Conservation (phyloP, 1,140 invertebrate genomes). For the Drosophila funebris region DNA sequence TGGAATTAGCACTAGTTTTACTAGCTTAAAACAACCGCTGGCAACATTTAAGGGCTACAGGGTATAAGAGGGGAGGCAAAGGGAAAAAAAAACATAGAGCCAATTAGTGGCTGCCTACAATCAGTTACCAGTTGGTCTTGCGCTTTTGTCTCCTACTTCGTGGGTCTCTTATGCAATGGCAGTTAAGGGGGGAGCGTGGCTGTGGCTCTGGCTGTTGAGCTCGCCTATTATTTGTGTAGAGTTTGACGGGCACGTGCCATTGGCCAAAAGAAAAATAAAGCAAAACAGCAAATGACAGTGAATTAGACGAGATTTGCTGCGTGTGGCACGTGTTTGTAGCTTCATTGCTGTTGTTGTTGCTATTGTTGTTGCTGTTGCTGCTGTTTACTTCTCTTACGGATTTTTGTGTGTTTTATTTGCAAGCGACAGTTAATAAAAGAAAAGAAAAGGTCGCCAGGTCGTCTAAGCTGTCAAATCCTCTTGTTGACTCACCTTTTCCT, state of each 20-base stretch:
- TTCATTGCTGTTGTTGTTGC: conserved; percentile 8
- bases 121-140: conserved; percentile 38
- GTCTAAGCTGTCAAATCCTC: conserved; percentile 45
- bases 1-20: background rate
- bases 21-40: background rate
- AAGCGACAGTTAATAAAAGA: conserved; percentile 35
- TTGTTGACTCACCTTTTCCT: too few relatives aligned
- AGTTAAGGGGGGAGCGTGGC: background rate
- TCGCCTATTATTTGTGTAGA: conserved; percentile 42
- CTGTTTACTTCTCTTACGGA: conserved; percentile 22
- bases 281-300: conserved; percentile 32
- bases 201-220: conserved; percentile 27
- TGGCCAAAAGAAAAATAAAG: conserved; percentile 8
- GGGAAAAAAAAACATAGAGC: conserved; percentile 22
- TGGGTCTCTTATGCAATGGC: background rate
- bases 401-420: conserved; percentile 21
- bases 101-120: conserved; percentile 62
- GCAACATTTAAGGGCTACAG: background rate
- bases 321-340: conserved; percentile 53
- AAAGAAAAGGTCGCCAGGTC: conserved; percentile 29
- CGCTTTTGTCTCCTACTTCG: background rate
- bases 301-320: conserved; percentile 61
- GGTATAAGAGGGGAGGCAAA: too few relatives aligned
- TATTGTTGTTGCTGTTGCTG: conserved; percentile 11
- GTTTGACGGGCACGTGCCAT: conserved; percentile 53